Percentiles rank a stretch among this genome's conserved stretches.
These are phyloP conservation scores for Cryptocheilus praepositus DNA, from an alignment of 2,888 invertebrate genomes.

Conservation along the genomic window DNA sequence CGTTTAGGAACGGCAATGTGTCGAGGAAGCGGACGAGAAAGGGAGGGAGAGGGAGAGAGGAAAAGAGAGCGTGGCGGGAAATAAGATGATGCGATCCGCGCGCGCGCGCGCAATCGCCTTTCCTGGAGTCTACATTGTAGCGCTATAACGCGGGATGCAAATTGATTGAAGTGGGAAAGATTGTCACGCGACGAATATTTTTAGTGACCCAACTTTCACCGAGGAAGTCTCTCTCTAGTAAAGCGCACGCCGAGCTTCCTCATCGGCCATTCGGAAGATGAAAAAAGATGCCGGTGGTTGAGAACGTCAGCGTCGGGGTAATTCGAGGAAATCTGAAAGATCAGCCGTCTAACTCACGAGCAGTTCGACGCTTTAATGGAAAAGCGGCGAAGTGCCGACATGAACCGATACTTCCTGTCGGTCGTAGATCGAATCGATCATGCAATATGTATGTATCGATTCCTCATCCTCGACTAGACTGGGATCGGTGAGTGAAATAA, in stretches of 20 bases:
- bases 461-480: slow-evolving; percentile 45
- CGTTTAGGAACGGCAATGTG: background rate
- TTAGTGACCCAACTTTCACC: slow-evolving; percentile 27
- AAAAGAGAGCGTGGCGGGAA: too few species aligned
- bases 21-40: too few species aligned
- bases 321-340: too few species aligned
- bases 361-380: slow-evolving; percentile 25
- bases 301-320: too few species aligned
- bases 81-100: background rate
- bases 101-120: background rate
- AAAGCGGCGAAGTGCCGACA: slow-evolving; percentile 29
- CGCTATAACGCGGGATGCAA: slow-evolving; percentile 5
- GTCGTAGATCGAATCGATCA: slow-evolving; percentile 50
- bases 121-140: background rate
- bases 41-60: too few species aligned
- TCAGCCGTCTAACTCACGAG: background rate
- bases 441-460: slow-evolving; percentile 63
- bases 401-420: slow-evolving; percentile 50
- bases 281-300: background rate
- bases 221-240: slow-evolving; percentile 3
- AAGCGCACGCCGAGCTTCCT: too few species aligned
- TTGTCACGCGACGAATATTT: slow-evolving; percentile 35
- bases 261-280: background rate
- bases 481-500: slow-evolving; percentile 52
- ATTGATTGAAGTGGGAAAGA: slow-evolving; percentile 29